These are phyloP conservation scores for Tupaia chinensis DNA, from an alignment of 2,113 vertebrate genomes.

Conservation along the genomic window DNA sequence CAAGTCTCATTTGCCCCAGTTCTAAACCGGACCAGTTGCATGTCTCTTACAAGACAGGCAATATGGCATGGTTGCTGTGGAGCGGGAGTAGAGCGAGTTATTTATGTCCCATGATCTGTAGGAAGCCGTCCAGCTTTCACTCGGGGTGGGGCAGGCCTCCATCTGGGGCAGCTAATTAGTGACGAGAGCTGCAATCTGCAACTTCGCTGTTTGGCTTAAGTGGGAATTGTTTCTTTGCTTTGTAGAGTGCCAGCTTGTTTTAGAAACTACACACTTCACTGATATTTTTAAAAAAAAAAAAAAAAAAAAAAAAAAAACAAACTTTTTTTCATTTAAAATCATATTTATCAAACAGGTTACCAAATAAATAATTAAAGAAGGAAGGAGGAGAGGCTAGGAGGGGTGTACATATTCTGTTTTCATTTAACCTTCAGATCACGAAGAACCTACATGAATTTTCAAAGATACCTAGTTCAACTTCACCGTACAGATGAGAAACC, in stretches of 20 bases:
- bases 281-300: neutral
- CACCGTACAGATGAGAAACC: neutral
- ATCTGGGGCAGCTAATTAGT: conserved; percentile 79
- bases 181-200: conserved; percentile 70
- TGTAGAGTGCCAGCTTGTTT: conserved; percentile 51
- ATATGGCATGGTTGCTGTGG: neutral
- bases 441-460: neutral
- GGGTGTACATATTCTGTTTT: neutral
- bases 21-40: conserved; percentile 14
- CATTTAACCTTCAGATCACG: neutral
- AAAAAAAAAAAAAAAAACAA: neutral
- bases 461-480: neutral
- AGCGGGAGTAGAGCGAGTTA: conserved; percentile 37
- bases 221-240: conserved; percentile 60
- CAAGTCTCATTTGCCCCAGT: neutral
- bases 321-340: neutral
- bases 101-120: conserved; percentile 65
- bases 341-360: conserved; percentile 37
- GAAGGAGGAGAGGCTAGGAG: neutral
- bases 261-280: conserved; percentile 57
- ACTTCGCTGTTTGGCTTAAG: conserved; percentile 68
- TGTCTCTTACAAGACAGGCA: conserved; percentile 16
- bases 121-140: conserved; percentile 59
- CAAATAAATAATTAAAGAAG: neutral
- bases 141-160: conserved; percentile 64